Conservation (phyloP, 2,888 invertebrate species). For the Acleris holmiana region DNA sequence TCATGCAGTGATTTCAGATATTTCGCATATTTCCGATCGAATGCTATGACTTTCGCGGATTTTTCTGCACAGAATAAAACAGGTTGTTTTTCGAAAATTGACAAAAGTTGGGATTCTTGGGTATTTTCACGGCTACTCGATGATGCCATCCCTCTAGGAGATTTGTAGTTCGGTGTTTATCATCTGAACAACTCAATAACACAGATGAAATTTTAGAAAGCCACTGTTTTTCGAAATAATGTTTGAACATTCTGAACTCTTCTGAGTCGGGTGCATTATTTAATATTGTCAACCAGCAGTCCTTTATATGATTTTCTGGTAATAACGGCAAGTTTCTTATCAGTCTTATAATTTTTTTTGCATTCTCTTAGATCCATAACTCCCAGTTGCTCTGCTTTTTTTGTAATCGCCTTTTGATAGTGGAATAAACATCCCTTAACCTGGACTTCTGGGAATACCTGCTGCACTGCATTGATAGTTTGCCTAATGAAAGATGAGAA, state of each 20-base stretch:
- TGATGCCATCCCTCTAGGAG: conserved; percentile 3
- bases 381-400: no score
- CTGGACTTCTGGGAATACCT: conserved; percentile 4
- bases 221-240: conserved; percentile 4
- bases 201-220: background rate
- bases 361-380: background rate
- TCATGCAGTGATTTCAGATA: background rate
- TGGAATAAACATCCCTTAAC: no score
- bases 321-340: conserved; percentile 5
- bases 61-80: conserved; percentile 4
- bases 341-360: background rate
- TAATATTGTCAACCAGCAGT: conserved; percentile 4
- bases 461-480: conserved; percentile 2
- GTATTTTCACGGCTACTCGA: conserved; percentile 5
- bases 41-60: conserved; percentile 7
- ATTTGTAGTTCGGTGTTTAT: conserved; percentile 6
- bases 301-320: background rate
- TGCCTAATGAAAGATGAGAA: no score
- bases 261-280: background rate
- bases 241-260: conserved; percentile 2
- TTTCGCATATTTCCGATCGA: background rate
- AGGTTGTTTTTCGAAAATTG: conserved; percentile 2
- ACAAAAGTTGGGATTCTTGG: conserved; percentile 1
- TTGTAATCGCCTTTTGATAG: no score
- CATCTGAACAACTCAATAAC: conserved; percentile 3